Base-by-base conservation (phyloP, 1,140 invertebrate genomes). In the Thalassaphorura encarpata region DNA sequence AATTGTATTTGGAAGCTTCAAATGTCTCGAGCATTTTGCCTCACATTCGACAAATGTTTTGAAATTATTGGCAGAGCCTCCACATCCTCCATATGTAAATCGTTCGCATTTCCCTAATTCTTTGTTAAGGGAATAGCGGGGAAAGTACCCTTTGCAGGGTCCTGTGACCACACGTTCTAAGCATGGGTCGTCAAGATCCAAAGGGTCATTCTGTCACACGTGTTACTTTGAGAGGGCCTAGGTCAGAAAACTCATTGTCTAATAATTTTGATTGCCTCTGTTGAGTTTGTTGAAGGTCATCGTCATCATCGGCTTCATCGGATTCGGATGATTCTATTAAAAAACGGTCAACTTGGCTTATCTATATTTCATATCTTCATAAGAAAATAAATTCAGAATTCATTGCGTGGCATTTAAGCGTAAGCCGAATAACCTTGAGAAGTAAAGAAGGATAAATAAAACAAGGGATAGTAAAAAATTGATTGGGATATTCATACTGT, bases 71-170 rank as follows among this genome's bases (percentile, higher is more conserved):
- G 78, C 73, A 72, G 92, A 94, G 24, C 84, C 87, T 68, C 85
- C 86, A 72, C 92, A 96, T 19, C 91, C 91, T 18, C 90, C 89
- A 72, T 90, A 96, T 3, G 66, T 74, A 73, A 96, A 95, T 65
- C 11, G 21, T 28, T 64, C 54, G 31, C 62, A 63, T 31, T 52
- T 24, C 8, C 29, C 52, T 24, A 50, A 24, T 0, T 26, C 39
- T 6, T 45, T 36, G 41, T 63, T 63, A 36, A 54, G 58, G 42
- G 47, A 60, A 29, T 45, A 58, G 26, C 58, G 60, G 41, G 58
- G 58, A 21, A 60, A 29, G 19, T 28, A 36, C 3, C 43, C 54
- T 43, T 41, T 39, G 19, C 62, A 63, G n/a, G 51, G 54, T 31
- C 62, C 62, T 16, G 55, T 40, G 15, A 26, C 27, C n/a, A 50